Conservation (phyloP, 2,113 vertebrate species). For the Eptesicus fuscus region DNA sequence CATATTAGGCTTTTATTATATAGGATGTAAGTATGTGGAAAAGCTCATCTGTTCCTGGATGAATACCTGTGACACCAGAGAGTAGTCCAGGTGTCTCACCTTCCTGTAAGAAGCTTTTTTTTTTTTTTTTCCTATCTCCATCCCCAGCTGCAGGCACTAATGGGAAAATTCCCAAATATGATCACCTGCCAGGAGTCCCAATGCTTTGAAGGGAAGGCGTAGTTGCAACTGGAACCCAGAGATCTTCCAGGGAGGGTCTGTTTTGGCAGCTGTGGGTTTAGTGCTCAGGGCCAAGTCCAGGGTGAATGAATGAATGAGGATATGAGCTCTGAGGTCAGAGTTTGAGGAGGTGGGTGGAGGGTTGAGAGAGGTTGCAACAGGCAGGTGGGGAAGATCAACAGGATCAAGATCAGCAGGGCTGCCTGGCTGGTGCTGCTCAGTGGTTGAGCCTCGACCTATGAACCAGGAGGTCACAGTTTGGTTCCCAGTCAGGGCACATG, state of each 20-base stretch:
- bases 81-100: no score
- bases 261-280: background rate
- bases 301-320: background rate
- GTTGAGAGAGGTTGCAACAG: background rate
- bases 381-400: background rate
- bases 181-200: background rate
- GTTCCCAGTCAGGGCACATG: no score
- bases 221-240: background rate
- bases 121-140: background rate
- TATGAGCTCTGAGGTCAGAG: accelerated
- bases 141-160: background rate
- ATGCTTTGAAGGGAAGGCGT: background rate
- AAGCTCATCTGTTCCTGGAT: background rate
- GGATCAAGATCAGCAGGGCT: no score
- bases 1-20: no score
- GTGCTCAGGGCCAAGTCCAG: background rate
- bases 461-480: no score
- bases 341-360: background rate
- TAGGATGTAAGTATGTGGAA: accelerated
- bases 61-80: background rate
- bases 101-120: background rate
- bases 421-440: no score
- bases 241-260: background rate
- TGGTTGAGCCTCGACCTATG: no score
- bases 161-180: background rate